Percentiles rank a stretch among this genome's conserved stretches.
Conservation (phyloP, 2,888 invertebrate genomes). For the Toxonevra muliebris region DNA sequence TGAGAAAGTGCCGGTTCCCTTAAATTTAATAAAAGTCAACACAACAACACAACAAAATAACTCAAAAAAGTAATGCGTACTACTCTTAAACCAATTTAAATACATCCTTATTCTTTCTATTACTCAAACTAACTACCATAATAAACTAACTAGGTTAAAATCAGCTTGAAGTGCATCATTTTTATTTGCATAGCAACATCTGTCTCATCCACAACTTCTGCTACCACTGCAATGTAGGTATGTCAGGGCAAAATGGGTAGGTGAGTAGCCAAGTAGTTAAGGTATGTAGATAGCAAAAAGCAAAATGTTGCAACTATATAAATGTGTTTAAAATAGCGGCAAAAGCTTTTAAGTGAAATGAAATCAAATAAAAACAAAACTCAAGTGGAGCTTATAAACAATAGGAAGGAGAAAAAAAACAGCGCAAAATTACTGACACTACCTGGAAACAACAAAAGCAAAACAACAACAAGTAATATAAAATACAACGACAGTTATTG, state of each 20-base stretch:
- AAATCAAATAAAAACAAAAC: constrained; percentile 32
- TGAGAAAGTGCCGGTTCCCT: too few species aligned
- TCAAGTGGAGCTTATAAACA: constrained; percentile 18
- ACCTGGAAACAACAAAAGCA: not conserved
- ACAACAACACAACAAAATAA: too few species aligned
- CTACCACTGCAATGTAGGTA: not conserved
- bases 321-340: constrained; percentile 25
- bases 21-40: too few species aligned
- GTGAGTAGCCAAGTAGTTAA: too few species aligned
- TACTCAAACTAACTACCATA: too few species aligned
- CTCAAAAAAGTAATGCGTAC: too few species aligned
- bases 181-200: too few species aligned
- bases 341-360: constrained; percentile 33
- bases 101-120: too few species aligned
- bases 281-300: not conserved
- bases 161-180: too few species aligned
- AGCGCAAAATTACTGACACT: constrained; percentile 11
- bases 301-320: not conserved
- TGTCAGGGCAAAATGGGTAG: not conserved
- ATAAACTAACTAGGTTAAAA: too few species aligned
- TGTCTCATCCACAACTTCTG: not conserved
- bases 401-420: not conserved
- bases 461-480: not conserved
- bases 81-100: too few species aligned
- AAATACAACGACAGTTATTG: constrained; percentile 22